phyloP scores from a whole-genome alignment of 2,888 invertebrate genomes.

The Ornithoptera alexandrae region DNA sequence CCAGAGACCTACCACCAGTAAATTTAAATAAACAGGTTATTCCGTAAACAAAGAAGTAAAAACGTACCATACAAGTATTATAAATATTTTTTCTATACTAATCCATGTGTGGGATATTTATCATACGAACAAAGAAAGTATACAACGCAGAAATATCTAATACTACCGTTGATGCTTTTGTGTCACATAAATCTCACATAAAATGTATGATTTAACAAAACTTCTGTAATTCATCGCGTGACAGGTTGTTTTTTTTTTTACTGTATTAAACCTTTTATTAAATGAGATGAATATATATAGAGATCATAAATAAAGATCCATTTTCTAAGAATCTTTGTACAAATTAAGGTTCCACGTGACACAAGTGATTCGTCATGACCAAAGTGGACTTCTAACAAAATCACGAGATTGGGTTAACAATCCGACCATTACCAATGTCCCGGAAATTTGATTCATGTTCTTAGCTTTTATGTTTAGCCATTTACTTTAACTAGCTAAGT shows the following conservation, averaged over 20 bases:
- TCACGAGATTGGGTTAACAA: slow-evolving; percentile 22
- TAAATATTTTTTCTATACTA: neutral
- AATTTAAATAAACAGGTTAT: no score
- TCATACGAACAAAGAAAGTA: neutral
- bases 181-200: neutral
- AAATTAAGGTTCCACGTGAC: neutral
- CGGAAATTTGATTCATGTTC: slow-evolving; percentile 23
- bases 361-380: slow-evolving; percentile 8
- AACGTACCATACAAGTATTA: no score
- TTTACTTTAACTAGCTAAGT: slow-evolving; percentile 20
- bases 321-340: neutral
- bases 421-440: slow-evolving; percentile 16
- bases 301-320: neutral
- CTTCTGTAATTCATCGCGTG: neutral
- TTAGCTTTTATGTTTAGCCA: slow-evolving; percentile 23
- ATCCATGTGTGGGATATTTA: neutral
- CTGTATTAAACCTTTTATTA: neutral
- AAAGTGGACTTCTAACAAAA: slow-evolving; percentile 10
- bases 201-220: neutral
- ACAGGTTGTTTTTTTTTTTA: neutral
- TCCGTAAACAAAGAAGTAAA: no score
- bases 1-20: no score
- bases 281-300: no score
- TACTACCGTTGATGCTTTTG: neutral
- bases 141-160: neutral